Base-by-base conservation (phyloP, 2,113 vertebrate genomes). In the Falcunculus frontatus region DNA sequence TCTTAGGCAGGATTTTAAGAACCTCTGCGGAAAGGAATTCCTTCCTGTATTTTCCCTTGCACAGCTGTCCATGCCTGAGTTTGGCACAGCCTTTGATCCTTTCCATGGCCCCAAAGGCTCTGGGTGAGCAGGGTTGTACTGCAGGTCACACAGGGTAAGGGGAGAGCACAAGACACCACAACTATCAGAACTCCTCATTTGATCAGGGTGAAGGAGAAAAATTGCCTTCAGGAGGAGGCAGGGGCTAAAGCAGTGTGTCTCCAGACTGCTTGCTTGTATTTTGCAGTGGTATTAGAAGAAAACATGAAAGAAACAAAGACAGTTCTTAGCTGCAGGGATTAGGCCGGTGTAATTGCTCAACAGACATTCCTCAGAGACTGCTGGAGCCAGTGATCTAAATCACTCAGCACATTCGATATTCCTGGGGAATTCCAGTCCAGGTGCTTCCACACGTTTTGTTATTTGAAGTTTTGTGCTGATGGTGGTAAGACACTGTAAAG, bases 311-410 rank as follows among this genome's bases (percentile, higher is more conserved):
- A 92, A 94, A 84, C 84, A 94, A 84, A 94, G 53, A 75, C 78
- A 25, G 13, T 44, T 56, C 37, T 95, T 68, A 72, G 67, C 80
- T 95, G 60, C 82, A 94, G 91, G 79, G 93, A 94, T 90, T 80
- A 91, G 56, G 69, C 52, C 11, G 20, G 46, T 53, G 41, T 75
- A 73, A 95, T 52, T 84, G 70, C 37, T 89, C 46, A 32, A 9
- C 18, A 78, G 29, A 19, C 3, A 1, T 6, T 64, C 77, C 44
- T 73, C 39, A 3, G 78, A 60, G 76, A 12, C 64, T 39, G 46
- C 27, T 52, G 68, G 29, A 84, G 78, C 7, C 55, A 21, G 22
- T 21, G 46, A 59, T 47, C 47, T 20, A 64, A 94, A 89, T 59
- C 59, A 55, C 57, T 69, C 59, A 68, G 72, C 33, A 81, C 32